A percentile compares a stretch with the other conserved stretches of the same genome.
These are phyloP conservation scores for Amblyopsis hoosieri DNA, from an alignment of 2,797 vertebrate species.

Conservation along the genomic window DNA sequence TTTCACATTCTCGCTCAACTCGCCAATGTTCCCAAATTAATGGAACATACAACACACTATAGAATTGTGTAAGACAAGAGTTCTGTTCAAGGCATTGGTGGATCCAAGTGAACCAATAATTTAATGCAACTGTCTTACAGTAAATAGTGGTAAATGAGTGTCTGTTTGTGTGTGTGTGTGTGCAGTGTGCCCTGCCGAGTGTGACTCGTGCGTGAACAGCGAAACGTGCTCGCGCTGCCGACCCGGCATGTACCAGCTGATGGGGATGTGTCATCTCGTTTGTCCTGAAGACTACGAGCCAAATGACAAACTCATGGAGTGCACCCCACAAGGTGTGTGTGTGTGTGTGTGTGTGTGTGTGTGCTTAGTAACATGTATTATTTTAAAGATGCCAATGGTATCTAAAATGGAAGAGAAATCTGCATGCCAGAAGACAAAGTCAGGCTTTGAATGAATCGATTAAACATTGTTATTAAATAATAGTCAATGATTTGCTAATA, in stretches of 20 bases:
- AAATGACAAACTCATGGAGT: constrained; percentile 92
- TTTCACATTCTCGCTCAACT: too few species aligned
- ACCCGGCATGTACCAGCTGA: constrained; percentile 89
- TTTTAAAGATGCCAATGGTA: too few species aligned
- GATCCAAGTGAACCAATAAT: too few species aligned
- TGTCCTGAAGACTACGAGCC: constrained; percentile 92
- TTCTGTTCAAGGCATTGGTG: too few species aligned
- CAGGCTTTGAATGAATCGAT: background rate
- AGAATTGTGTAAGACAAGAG: too few species aligned
- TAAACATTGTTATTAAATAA: too few species aligned
- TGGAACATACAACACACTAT: too few species aligned
- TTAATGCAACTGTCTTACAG: background rate
- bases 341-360: background rate
- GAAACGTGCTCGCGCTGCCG: constrained; percentile 92
- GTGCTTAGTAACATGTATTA: too few species aligned
- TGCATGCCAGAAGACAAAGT: background rate
- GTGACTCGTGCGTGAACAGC: constrained; percentile 90
- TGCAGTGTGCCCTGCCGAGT: constrained; percentile 93
- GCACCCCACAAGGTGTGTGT: constrained; percentile 78
- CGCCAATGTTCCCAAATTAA: too few species aligned
- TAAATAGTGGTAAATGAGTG: background rate
- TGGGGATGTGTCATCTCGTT: constrained; percentile 89
- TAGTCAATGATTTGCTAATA: too few species aligned
- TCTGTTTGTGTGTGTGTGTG: constrained; percentile 18
- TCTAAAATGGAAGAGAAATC: too few species aligned